Percentiles rank a stretch among this genome's conserved stretches.
Evolutionary conservation across 2,797 vertebrate genomes (phyloP).

Genomic region (Cirrhinus mrigala): DNA sequence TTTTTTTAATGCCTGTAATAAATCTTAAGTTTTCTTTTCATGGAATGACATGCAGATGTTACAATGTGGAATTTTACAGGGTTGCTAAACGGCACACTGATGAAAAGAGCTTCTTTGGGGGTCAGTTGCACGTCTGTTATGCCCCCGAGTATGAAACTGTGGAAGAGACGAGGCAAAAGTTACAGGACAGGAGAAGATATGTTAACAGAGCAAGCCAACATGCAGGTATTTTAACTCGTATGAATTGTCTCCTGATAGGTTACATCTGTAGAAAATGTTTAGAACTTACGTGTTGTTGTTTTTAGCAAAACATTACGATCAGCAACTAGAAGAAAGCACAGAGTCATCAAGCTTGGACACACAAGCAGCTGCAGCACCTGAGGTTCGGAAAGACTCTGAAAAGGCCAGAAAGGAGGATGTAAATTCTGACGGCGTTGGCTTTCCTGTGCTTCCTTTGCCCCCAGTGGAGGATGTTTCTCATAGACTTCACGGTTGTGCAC

Average conservation of each 20-base stretch:
- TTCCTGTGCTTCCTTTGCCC: constrained; percentile 74
- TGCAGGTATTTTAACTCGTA: constrained; percentile 76
- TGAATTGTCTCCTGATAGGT: neutral
- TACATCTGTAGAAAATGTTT: neutral
- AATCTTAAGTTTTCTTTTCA: neutral
- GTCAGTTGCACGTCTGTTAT: constrained; percentile 94
- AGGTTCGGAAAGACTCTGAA: constrained; percentile 23
- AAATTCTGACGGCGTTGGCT: constrained; percentile 60
- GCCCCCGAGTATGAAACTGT: constrained; percentile 95
- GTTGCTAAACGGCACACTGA: constrained; percentile 92
- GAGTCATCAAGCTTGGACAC: constrained; percentile 30
- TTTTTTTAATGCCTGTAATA: neutral
- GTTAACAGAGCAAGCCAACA: constrained; percentile 80
- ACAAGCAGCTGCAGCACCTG: constrained; percentile 45
- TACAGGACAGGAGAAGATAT: constrained; percentile 89
- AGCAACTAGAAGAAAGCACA: constrained; percentile 62
- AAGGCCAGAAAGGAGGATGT: constrained; percentile 45
- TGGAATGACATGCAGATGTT: neutral
- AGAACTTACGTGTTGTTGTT: neutral
- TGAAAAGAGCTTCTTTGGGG: constrained; percentile 94
- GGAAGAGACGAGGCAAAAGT: constrained; percentile 92
- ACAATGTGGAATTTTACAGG: constrained; percentile 71
- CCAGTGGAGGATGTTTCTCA: constrained; percentile 66
- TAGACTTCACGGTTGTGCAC: constrained; percentile 33
- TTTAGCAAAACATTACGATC: constrained; percentile 60